These are phyloP conservation scores for Drosophila punjabiensis DNA, from an alignment of 1,140 invertebrate genomes.

Conservation along the genomic window DNA sequence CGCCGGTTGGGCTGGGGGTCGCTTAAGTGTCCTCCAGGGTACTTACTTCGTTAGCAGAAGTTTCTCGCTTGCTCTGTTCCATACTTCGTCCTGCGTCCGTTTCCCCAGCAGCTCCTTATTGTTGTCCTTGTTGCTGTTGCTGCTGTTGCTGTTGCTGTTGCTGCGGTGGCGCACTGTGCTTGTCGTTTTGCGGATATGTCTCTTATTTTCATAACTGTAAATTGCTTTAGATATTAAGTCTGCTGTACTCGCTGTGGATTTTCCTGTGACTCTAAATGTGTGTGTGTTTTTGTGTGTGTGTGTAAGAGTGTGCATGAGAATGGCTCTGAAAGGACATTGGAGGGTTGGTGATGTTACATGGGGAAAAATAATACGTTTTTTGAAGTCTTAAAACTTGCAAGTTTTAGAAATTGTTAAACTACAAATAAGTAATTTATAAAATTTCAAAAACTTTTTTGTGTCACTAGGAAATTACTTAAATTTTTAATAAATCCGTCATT, in stretches of 20 bases:
- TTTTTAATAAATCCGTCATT: too few species aligned
- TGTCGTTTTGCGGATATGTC: conserved; percentile 83
- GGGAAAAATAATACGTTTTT: neutral
- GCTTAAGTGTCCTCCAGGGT: conserved; percentile 85
- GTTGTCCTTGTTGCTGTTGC: conserved; percentile 23
- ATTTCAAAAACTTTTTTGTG: neutral
- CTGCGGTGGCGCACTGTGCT: conserved; percentile 56
- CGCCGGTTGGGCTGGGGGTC: conserved; percentile 63
- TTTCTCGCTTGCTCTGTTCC: conserved; percentile 55
- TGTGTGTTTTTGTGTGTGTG: conserved; percentile 12
- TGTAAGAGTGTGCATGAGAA: neutral
- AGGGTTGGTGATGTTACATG: conserved; percentile 4
- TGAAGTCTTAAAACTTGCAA: neutral
- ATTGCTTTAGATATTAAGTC: conserved; percentile 85
- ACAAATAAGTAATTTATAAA: neutral
- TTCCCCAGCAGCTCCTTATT: conserved; percentile 26
- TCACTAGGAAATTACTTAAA: neutral
- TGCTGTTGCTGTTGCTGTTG: conserved; percentile 20
- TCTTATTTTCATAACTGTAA: conserved; percentile 85
- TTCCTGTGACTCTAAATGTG: conserved; percentile 19
- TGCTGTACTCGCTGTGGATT: conserved; percentile 55
- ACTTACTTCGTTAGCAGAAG: conserved; percentile 84
- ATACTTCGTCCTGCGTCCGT: conserved; percentile 33
- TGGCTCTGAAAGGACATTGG: neutral
- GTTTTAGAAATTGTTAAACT: too few species aligned